A percentile compares a stretch with the other conserved stretches of the same genome.
phyloP scores from a whole-genome alignment of 2,888 invertebrate species.

The Opisthograptis luteolata region DNA sequence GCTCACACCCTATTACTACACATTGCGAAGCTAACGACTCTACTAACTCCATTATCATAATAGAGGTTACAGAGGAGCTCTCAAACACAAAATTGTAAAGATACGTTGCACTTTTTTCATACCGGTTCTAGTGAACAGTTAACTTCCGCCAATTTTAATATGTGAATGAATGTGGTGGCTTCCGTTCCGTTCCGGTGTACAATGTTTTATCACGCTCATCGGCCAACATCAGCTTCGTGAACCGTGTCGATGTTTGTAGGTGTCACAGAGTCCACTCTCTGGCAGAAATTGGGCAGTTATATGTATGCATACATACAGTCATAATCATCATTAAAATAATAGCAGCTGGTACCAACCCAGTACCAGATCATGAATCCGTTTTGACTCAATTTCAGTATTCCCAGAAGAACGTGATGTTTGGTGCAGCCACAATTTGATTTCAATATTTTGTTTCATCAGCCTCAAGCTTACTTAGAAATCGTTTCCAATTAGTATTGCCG shows the following conservation, averaged over 20 bases:
- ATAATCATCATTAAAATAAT: constrained; percentile 33
- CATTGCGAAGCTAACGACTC: constrained; percentile 42
- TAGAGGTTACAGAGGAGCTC: constrained; percentile 45
- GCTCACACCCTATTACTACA: constrained; percentile 52
- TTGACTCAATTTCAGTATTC: constrained; percentile 33
- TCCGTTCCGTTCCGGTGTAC: constrained; percentile 54
- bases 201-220: constrained; percentile 61
- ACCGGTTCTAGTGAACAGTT: constrained; percentile 45
- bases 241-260: constrained; percentile 70
- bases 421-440: constrained; percentile 18
- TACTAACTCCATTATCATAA: constrained; percentile 56
- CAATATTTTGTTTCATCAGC: constrained; percentile 15
- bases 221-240: constrained; percentile 45
- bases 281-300: constrained; percentile 11
- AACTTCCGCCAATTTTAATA: constrained; percentile 59
- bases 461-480: background rate
- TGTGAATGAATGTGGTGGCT: constrained; percentile 55
- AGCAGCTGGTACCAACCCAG: constrained; percentile 18
- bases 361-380: constrained; percentile 33
- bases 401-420: constrained; percentile 34
- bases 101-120: constrained; percentile 38
- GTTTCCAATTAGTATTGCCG: constrained; percentile 9
- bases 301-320: too few relatives aligned
- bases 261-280: constrained; percentile 47
- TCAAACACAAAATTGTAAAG: constrained; percentile 31